phyloP scores from a whole-genome alignment of 2,797 vertebrate species.

The Falco cherrug region DNA sequence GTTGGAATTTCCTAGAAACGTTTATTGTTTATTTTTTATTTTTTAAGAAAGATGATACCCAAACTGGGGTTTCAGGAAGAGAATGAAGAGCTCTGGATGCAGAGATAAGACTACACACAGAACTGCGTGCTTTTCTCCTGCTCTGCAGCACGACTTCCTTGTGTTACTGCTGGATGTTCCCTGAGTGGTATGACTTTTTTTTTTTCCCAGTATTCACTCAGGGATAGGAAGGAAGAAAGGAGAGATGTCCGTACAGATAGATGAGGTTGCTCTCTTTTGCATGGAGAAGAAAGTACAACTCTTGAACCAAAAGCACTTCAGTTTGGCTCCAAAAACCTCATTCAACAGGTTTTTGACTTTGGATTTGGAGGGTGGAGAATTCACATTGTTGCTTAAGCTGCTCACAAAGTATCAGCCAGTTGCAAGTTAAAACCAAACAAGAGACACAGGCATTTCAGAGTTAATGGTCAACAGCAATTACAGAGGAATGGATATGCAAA shows the following conservation, averaged over 20 bases:
- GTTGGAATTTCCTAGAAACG: background rate
- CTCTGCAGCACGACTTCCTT: conserved; percentile 35
- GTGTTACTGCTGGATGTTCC: background rate
- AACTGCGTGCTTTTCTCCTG: background rate
- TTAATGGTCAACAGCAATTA: conserved; percentile 12
- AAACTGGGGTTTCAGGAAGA: background rate
- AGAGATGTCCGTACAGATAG: background rate
- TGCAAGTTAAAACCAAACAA: conserved; percentile 15
- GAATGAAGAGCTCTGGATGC: background rate
- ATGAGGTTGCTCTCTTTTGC: background rate
- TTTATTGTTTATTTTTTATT: background rate
- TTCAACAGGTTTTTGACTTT: background rate
- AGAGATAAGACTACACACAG: background rate
- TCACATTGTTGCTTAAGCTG: background rate
- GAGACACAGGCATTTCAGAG: background rate
- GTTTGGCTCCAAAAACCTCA: background rate
- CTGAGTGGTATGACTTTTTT: background rate
- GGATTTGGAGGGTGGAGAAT: background rate
- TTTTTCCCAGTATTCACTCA: background rate
- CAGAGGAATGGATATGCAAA: background rate
- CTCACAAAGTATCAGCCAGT: background rate
- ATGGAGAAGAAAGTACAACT: background rate
- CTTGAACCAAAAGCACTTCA: background rate
- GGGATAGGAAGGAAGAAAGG: background rate
- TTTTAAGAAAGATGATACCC: background rate